Evolutionary conservation across 2,797 vertebrate genomes (phyloP).

Genomic region (Uromys caudimaculatus): DNA sequence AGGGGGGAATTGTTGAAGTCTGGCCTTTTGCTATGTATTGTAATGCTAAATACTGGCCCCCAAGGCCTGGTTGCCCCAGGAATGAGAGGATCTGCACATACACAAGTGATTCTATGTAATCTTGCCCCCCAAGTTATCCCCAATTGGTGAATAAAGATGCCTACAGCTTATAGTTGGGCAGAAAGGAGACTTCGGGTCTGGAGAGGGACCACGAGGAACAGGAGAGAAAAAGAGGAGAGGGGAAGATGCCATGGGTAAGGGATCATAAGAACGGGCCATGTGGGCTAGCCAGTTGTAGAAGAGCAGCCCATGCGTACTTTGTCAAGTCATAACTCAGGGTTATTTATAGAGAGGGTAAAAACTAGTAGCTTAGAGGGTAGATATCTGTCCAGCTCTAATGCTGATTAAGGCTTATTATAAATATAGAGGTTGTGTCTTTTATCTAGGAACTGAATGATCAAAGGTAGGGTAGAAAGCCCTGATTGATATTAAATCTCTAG

Average conservation of each 20-base stretch:
- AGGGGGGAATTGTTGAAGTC: neutral
- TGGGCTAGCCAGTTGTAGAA: neutral
- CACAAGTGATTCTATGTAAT: neutral
- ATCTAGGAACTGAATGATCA: neutral
- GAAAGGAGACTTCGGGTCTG: neutral
- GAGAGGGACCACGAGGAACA: neutral
- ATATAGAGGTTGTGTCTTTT: neutral
- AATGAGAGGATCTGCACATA: neutral
- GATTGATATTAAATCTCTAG: neutral
- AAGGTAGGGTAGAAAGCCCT: neutral
- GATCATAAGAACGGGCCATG: neutral
- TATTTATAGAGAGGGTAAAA: neutral
- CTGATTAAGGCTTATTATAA: neutral
- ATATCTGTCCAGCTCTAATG: neutral
- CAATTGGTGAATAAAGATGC: neutral
- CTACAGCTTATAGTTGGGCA: neutral
- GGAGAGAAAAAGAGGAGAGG: no score
- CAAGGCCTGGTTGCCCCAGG: neutral
- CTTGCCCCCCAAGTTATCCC: neutral
- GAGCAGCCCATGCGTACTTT: neutral
- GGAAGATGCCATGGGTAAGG: neutral
- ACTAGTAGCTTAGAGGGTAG: neutral
- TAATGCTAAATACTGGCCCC: neutral
- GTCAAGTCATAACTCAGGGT: neutral
- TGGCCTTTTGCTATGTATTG: neutral